Evolutionary conservation across 2,888 invertebrate species (phyloP).

Genomic region (Eupelmus urozonus): DNA sequence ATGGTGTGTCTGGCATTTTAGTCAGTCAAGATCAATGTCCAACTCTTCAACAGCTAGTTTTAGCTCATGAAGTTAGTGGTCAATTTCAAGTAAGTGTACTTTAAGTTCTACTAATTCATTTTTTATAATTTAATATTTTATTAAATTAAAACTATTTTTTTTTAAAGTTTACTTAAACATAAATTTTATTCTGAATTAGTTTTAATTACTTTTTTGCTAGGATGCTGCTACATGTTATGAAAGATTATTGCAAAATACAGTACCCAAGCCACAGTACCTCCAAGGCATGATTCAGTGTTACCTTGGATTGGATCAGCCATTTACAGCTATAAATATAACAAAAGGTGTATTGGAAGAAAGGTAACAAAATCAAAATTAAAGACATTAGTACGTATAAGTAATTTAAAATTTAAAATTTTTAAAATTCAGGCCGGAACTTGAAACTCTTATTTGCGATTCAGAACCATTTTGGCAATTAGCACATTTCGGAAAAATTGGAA

Average conservation of each 20-base stretch:
- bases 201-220: slow-evolving; percentile 63
- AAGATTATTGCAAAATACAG: slow-evolving; percentile 82
- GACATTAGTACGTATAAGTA: not conserved
- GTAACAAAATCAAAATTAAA: slow-evolving; percentile 64
- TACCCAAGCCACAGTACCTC: slow-evolving; percentile 76
- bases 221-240: slow-evolving; percentile 95
- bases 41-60: slow-evolving; percentile 88
- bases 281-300: slow-evolving; percentile 92
- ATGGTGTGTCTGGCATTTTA: slow-evolving; percentile 89
- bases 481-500: slow-evolving; percentile 88
- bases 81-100: slow-evolving; percentile 80
- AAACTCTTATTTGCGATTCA: slow-evolving; percentile 82
- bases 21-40: slow-evolving; percentile 87
- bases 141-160: not conserved
- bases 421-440: slow-evolving; percentile 79
- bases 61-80: slow-evolving; percentile 91
- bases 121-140: slow-evolving; percentile 4
- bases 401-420: slow-evolving; percentile 6
- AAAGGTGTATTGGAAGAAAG: slow-evolving; percentile 83
- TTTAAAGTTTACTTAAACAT: not conserved
- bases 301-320: slow-evolving; percentile 91
- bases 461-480: slow-evolving; percentile 94
- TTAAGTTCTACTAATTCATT: slow-evolving; percentile 13
- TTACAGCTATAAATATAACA: slow-evolving; percentile 87
- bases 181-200: not conserved